Base-by-base conservation (phyloP, 2,888 invertebrate species). In the Eurytoma adleriae region DNA sequence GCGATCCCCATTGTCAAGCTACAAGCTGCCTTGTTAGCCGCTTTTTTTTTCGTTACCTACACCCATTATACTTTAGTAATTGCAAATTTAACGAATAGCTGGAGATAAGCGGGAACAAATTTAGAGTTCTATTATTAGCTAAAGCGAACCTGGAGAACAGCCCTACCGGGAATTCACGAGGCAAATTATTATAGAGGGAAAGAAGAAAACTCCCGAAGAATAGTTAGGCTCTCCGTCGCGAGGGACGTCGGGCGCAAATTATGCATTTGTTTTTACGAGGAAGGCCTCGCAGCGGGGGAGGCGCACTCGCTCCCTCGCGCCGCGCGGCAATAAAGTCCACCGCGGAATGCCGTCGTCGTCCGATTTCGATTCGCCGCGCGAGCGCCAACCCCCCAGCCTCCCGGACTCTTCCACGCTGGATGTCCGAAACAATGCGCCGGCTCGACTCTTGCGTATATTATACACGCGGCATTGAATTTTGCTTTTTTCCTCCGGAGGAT, bases 291-390 rank as follows among this genome's bases (percentile, higher is more conserved):
- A 61, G 71, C 71, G 27, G 68, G 56, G 62, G 72, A n/a, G 52
- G 57, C 62, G 24, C 50, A n/a, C 14, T 52, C 56, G 56, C 54
- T 20, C 40, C 10, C 10, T 30, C 40, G 62, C 59, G 54, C 24
- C n/a, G 48, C 5, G 50, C 50, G 30, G 40, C 71, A 64, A 80
- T 80, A 80, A 80, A 80, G 67, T 72, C 61, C 59, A 48, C 24
- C 7, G 50, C 40, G 76, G 76, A 80, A 80, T 80, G 80, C 64
- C 76, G 80, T 72, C 76, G 80, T 64, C 76, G 80, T 72, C 76
- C 61, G 72, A 76, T 76, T 76, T 57, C 70, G 69, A 74, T 74
- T 67, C 54, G 71, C 68, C 71, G 75, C 56, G 69, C 48, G 69
- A 67, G 70, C 68, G 27, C 14, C 62, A n/a, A 20, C 10, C 10